Evolutionary conservation across 2,888 invertebrate species (phyloP).

Genomic region (Entomobrya proxima): DNA sequence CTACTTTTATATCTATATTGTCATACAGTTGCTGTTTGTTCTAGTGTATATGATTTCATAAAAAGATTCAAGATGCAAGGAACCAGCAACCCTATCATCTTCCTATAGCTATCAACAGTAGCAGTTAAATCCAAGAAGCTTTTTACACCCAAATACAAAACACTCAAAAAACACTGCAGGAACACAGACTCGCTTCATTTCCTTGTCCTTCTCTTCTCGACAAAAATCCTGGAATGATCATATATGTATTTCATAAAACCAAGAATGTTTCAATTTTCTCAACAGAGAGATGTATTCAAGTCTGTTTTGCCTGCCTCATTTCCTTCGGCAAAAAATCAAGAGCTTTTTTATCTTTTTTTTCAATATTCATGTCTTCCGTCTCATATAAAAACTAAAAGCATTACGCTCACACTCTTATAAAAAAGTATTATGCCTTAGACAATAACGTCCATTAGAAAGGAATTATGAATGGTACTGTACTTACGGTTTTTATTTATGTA

Average conservation of each 20-base stretch:
- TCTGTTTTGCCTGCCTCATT: slow-evolving; percentile 50
- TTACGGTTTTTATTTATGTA: slow-evolving; percentile 24
- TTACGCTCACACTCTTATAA: not conserved
- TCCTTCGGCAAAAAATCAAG: slow-evolving; percentile 59
- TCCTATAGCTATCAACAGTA: not conserved
- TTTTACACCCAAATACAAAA: slow-evolving; percentile 57
- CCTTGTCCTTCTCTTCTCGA: slow-evolving; percentile 13
- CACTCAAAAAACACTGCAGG: slow-evolving; percentile 6
- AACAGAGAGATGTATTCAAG: slow-evolving; percentile 11
- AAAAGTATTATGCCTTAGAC: not conserved
- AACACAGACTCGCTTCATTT: not conserved
- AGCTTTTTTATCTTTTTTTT: slow-evolving; percentile 33
- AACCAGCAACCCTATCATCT: not conserved
- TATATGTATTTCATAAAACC: slow-evolving; percentile 20
- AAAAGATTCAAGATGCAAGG: not conserved
- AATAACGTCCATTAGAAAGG: not conserved
- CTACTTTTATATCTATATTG: slow-evolving; percentile 60
- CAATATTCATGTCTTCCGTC: slow-evolving; percentile 29
- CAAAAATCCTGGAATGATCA: not conserved
- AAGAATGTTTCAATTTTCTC: slow-evolving; percentile 62
- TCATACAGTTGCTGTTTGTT: slow-evolving; percentile 7
- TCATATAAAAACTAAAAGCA: slow-evolving; percentile 17
- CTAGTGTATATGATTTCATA: not conserved
- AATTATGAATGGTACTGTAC: not conserved
- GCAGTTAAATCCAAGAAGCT: slow-evolving; percentile 25